Evolutionary conservation across 2,888 invertebrate species (phyloP).

Genomic region (Conus canariensis): DNA sequence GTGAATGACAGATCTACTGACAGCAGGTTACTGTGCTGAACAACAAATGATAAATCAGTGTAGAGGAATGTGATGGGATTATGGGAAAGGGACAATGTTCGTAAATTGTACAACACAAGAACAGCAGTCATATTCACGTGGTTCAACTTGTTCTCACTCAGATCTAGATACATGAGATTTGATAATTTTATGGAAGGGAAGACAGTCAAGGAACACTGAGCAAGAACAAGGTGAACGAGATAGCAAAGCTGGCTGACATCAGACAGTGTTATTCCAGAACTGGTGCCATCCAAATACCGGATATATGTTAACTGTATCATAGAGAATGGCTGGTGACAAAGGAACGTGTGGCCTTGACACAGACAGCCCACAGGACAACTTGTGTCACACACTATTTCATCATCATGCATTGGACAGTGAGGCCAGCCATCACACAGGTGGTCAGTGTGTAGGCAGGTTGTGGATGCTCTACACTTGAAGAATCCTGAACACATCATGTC

Average conservation of each 20-base stretch:
- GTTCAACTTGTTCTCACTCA: neutral
- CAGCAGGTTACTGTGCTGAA: neutral
- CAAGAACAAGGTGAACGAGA: neutral
- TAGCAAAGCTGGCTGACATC: neutral
- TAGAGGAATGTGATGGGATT: neutral
- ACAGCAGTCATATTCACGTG: neutral
- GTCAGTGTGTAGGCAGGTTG: neutral
- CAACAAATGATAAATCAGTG: neutral
- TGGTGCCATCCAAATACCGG: neutral
- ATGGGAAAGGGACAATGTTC: neutral
- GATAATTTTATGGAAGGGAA: neutral
- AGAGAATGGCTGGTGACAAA: neutral
- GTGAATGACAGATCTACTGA: neutral
- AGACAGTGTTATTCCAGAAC: neutral
- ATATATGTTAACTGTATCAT: neutral
- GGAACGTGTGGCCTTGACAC: conserved; percentile 10
- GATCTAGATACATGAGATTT: neutral
- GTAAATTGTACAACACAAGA: neutral
- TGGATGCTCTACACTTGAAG: neutral
- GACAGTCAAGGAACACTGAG: neutral
- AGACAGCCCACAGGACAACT: neutral
- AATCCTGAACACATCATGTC: neutral
- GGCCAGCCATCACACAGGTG: conserved; percentile 18
- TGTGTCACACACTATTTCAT: neutral
- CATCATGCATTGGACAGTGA: conserved; percentile 11